A percentile compares a stretch with the other conserved stretches of the same genome.
phyloP scores from a whole-genome alignment of 2,797 vertebrate species.

The Tolypeutes matacus region DNA sequence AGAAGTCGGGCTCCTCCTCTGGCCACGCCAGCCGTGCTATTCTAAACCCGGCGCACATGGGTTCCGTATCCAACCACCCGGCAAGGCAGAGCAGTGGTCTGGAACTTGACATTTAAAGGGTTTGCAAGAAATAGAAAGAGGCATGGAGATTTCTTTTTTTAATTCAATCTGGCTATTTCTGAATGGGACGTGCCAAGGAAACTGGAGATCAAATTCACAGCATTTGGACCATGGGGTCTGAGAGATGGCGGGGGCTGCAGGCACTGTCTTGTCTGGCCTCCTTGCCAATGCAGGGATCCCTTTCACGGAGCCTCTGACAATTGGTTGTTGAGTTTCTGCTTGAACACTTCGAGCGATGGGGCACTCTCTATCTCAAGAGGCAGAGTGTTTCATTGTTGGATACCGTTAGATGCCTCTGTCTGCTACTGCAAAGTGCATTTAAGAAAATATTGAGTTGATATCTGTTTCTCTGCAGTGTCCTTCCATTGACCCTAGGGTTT shows the following conservation, averaged over 20 bases:
- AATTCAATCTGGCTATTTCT: constrained; percentile 82
- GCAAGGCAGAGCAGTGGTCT: constrained; percentile 78
- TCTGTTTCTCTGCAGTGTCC: not conserved
- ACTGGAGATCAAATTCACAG: constrained; percentile 67
- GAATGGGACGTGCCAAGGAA: constrained; percentile 77
- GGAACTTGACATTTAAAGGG: constrained; percentile 84
- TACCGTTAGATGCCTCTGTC: not conserved
- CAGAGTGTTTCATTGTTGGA: not conserved
- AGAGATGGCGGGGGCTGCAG: not conserved
- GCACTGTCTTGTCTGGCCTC: not conserved
- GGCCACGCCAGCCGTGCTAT: constrained; percentile 64
- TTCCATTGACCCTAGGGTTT: not conserved
- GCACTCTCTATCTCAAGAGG: not conserved
- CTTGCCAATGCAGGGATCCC: not conserved
- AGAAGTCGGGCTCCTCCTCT: constrained; percentile 68
- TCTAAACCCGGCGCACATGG: constrained; percentile 74
- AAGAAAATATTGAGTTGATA: not conserved
- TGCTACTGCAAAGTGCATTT: not conserved
- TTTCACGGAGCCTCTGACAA: not conserved
- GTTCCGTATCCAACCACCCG: constrained; percentile 64
- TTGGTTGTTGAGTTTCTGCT: not conserved
- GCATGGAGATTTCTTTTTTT: constrained; percentile 77
- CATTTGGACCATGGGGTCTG: constrained; percentile 24
- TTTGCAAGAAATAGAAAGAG: constrained; percentile 80
- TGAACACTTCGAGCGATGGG: not conserved